Percentiles rank a stretch among this genome's conserved stretches.
Evolutionary conservation across 2,113 vertebrate species (phyloP).

Genomic region (Podocnemis expansa): DNA sequence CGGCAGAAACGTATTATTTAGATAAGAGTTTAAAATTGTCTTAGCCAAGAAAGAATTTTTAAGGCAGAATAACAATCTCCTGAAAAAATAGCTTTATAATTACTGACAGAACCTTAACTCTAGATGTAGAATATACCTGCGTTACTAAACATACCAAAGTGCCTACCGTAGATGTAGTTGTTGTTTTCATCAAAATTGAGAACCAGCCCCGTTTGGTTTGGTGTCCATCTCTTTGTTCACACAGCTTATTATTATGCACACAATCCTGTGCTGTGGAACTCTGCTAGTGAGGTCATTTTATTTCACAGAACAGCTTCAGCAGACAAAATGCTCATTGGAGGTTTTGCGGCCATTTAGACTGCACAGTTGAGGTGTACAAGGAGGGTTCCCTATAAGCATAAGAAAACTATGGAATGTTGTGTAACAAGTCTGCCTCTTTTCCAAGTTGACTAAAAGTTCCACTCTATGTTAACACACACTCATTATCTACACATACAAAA

Average conservation of each 20-base stretch:
- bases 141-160: slow-evolving; percentile 72
- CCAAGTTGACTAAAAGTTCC: slow-evolving; percentile 17
- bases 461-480: not conserved
- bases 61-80: slow-evolving; percentile 32
- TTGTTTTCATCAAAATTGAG: slow-evolving; percentile 12
- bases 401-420: not conserved
- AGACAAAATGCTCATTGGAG: not conserved
- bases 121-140: slow-evolving; percentile 56
- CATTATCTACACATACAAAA: slow-evolving; percentile 2
- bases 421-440: not conserved
- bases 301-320: slow-evolving; percentile 23
- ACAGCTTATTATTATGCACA: not conserved
- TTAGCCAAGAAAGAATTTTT: slow-evolving; percentile 48
- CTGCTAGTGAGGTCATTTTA: not conserved
- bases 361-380: not conserved
- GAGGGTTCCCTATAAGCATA: not conserved
- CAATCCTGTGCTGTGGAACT: not conserved
- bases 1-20: slow-evolving; percentile 32
- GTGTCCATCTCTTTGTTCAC: slow-evolving; percentile 2
- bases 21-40: slow-evolving; percentile 39
- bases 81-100: slow-evolving; percentile 64
- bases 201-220: slow-evolving; percentile 33
- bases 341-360: slow-evolving; percentile 2
- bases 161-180: slow-evolving; percentile 64
- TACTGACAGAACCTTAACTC: slow-evolving; percentile 54